These are phyloP conservation scores for Saguinus imperator DNA, from an alignment of 2,113 vertebrate genomes.

Conservation along the genomic window DNA sequence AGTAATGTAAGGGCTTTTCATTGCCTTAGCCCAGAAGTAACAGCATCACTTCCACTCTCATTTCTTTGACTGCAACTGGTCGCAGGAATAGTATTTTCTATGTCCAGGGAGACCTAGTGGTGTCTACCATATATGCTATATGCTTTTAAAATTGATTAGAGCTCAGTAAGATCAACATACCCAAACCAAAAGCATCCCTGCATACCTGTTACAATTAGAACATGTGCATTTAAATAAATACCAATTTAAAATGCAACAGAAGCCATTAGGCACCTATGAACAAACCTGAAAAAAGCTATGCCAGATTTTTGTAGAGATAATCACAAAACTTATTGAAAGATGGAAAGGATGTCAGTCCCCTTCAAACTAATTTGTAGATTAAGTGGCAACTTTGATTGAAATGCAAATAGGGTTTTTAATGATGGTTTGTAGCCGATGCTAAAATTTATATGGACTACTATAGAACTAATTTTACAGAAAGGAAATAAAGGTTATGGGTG, in stretches of 20 bases:
- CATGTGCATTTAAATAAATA: not conserved
- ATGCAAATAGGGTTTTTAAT: not conserved
- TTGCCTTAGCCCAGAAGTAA: not conserved
- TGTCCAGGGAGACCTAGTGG: not conserved
- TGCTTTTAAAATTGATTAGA: not conserved
- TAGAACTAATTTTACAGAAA: not conserved
- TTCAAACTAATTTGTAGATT: not conserved
- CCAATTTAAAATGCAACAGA: constrained; percentile 42
- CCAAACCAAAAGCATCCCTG: not conserved
- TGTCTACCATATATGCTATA: not conserved
- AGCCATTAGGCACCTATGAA: not conserved
- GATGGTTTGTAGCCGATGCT: not conserved
- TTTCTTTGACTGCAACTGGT: not conserved
- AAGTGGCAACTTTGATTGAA: not conserved
- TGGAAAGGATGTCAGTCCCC: not conserved
- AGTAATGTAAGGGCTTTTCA: not conserved
- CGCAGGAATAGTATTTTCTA: not conserved
- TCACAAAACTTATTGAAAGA: constrained; percentile 7
- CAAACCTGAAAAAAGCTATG: constrained; percentile 12
- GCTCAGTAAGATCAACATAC: not conserved
- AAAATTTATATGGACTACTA: not conserved
- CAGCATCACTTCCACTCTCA: not conserved
- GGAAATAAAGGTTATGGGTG: not conserved
- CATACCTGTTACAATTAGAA: constrained; percentile 2
- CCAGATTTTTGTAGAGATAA: constrained; percentile 9